Percentiles rank a stretch among this genome's conserved stretches.
Conservation (phyloP, 2,888 invertebrate species). For the Agrotis clavis region DNA sequence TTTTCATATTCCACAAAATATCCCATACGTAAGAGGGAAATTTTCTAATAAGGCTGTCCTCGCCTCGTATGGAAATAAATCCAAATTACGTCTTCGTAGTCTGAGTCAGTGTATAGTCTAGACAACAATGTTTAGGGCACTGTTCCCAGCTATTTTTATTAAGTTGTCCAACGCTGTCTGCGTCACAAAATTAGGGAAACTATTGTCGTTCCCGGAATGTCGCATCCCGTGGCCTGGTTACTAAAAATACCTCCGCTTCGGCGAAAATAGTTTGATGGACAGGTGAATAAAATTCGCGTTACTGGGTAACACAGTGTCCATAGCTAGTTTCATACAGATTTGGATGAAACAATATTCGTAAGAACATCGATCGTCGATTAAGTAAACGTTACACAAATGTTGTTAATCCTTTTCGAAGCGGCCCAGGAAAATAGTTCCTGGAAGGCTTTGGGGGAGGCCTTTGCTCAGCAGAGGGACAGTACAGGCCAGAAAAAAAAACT, state of each 20-base stretch:
- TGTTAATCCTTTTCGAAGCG: no score
- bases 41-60: slow-evolving; percentile 29
- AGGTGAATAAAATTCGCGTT: slow-evolving; percentile 33
- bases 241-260: slow-evolving; percentile 50
- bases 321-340: slow-evolving; percentile 2
- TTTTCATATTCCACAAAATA: slow-evolving; percentile 31
- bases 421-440: no score
- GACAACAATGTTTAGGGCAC: slow-evolving; percentile 22
- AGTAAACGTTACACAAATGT: no score
- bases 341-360: not conserved
- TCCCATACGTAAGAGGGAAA: slow-evolving; percentile 6
- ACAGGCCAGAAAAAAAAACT: no score
- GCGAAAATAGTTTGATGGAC: slow-evolving; percentile 57
- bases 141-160: slow-evolving; percentile 48
- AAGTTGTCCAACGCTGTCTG: slow-evolving; percentile 35
- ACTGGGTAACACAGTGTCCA: not conserved
- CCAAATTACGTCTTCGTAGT: slow-evolving; percentile 35
- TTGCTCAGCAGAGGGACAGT: no score
- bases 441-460: no score
- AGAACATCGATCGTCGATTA: no score
- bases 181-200: slow-evolving; percentile 49
- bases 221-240: slow-evolving; percentile 44
- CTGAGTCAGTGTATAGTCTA: slow-evolving; percentile 44
- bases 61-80: slow-evolving; percentile 50
- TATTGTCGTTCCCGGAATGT: slow-evolving; percentile 54